Base-by-base conservation (phyloP, 2,113 vertebrate species). In the Ciconia maguari region DNA sequence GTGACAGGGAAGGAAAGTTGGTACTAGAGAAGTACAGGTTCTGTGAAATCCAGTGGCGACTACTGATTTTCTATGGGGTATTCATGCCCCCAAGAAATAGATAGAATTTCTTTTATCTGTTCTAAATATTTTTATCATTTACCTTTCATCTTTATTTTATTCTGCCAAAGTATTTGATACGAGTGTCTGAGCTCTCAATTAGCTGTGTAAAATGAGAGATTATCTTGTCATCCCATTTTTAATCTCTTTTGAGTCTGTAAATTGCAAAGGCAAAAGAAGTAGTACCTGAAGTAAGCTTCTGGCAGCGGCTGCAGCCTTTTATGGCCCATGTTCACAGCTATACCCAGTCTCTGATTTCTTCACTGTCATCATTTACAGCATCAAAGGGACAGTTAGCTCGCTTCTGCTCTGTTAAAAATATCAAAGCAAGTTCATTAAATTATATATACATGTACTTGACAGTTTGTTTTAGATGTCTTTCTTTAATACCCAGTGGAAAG, bases 401-500 rank as follows among this genome's bases (percentile, higher is more conserved):
- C 26, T 86, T 93, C 54, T 95, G 26, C 60, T 93, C 91, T 71
- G 22, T 57, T 89, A 30, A 86, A 86, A 55, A 92, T 81, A 95
- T 88, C 87, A 95, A 82, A 95, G 78, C 83, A 57, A 42, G 83
- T 83, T 96, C 80, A 87, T 70, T 87, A 74, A 94, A 91, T 82
- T 94, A 84, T 77, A 96, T 61, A 91, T 61, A 84, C 38, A 83
- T 89, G 49, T 96, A 92, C 51, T 70, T 93, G 94, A 42, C 36
- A 86, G 44, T 32, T 92, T 89, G 48, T 34, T 95, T 97, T 89
- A 96, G 57, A 52, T 85, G 62, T 41, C 90, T 97, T 77, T 25
- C 44, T 91, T 96, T 93, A 94, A 97, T 94, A 94, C 29, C 52
- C 24, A 61, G 44, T 20, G 78, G 65, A 96, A 97, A 86, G 81